Conservation (phyloP, 2,113 vertebrate genomes). For the Oreochromis spilurus region DNA sequence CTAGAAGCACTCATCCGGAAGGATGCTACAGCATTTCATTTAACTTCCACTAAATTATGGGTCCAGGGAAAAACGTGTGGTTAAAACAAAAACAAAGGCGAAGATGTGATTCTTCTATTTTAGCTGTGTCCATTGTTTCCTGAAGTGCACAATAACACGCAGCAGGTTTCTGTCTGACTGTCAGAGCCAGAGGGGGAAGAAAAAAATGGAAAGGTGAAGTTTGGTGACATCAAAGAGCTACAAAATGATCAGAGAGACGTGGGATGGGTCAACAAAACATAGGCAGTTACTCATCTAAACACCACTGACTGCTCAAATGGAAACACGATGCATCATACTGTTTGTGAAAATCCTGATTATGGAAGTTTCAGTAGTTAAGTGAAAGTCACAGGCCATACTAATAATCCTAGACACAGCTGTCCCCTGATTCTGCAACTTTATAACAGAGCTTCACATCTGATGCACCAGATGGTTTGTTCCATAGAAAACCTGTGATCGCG, state of each 20-base stretch:
- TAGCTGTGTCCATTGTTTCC: background rate
- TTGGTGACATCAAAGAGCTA: background rate
- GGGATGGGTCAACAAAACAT: background rate
- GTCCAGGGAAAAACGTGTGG: background rate
- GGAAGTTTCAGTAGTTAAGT: background rate
- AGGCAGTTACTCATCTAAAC: background rate
- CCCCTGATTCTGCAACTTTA: background rate
- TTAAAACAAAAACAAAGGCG: background rate
- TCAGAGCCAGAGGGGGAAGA: background rate
- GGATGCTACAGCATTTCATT: background rate
- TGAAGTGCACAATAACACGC: background rate
- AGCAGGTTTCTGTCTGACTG: background rate
- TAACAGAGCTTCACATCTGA: background rate
- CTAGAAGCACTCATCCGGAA: background rate
- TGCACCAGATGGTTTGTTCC: background rate
- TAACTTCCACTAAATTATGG: background rate
- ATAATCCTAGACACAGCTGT: background rate
- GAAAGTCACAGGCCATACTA: background rate
- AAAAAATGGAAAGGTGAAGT: background rate
- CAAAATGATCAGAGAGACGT: background rate
- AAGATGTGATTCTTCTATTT: background rate
- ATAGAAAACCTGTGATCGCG: background rate
- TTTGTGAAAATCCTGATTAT: background rate
- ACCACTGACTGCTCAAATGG: background rate
- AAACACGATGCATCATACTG: background rate